Evolutionary conservation across 1,140 invertebrate genomes (phyloP).

Genomic region (Luehdorfia chinensis): DNA sequence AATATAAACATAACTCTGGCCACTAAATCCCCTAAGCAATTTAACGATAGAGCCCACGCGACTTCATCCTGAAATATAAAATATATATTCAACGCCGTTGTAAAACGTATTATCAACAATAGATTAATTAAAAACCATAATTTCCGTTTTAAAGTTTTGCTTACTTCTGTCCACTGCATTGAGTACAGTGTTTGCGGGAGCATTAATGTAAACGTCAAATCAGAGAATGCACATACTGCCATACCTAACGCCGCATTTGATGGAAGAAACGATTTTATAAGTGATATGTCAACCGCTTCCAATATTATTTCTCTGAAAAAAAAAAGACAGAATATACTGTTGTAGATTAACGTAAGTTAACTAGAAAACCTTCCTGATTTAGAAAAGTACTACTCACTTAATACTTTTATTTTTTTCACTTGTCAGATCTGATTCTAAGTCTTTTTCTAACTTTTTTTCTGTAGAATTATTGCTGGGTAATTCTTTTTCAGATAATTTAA

Average conservation of each 20-base stretch:
- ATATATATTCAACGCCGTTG: background rate
- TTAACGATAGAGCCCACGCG: slow-evolving; percentile 33
- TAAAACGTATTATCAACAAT: too few species aligned
- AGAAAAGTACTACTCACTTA: background rate
- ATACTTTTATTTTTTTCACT: background rate
- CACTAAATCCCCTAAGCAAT: slow-evolving; percentile 42
- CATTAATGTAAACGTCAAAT: slow-evolving; percentile 69
- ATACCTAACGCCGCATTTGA: slow-evolving; percentile 77
- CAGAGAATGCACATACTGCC: slow-evolving; percentile 67
- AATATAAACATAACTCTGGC: slow-evolving; percentile 39
- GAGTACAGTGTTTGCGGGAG: slow-evolving; percentile 43
- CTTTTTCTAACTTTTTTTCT: slow-evolving; percentile 2
- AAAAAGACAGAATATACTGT: background rate
- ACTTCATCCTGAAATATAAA: slow-evolving; percentile 32
- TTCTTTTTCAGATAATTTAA: slow-evolving; percentile 17
- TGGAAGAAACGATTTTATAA: slow-evolving; percentile 70
- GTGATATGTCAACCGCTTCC: slow-evolving; percentile 68
- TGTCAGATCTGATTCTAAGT: slow-evolving; percentile 1
- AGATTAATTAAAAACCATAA: too few species aligned
- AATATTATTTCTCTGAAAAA: slow-evolving; percentile 46
- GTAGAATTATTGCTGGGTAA: background rate
- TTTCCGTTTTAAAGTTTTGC: background rate
- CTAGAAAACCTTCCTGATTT: too few species aligned
- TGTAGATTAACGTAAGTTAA: background rate
- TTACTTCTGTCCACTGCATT: slow-evolving; percentile 41